These are phyloP conservation scores for Bambusicola thoracicus DNA, from an alignment of 2,113 vertebrate genomes.

Conservation along the genomic window DNA sequence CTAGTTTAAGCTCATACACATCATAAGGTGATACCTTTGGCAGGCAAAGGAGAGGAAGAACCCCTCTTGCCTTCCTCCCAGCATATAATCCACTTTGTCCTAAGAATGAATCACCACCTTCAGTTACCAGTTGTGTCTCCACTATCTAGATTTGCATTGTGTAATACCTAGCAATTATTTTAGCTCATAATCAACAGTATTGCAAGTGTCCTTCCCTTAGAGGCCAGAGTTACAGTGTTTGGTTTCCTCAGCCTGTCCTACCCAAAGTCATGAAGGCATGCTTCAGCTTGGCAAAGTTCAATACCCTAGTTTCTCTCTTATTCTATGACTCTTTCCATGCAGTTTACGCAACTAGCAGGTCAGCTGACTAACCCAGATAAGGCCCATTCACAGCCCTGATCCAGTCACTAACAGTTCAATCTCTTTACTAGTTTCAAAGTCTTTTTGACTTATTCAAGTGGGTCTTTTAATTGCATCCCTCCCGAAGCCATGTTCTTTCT, in stretches of 20 bases:
- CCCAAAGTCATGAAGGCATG: neutral
- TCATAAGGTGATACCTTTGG: neutral
- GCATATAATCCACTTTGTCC: neutral
- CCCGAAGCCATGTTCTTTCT: neutral
- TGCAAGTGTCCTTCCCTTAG: neutral
- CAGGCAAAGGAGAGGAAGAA: neutral
- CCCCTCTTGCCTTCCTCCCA: neutral
- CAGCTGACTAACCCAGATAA: neutral
- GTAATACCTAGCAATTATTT: neutral
- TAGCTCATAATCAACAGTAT: neutral
- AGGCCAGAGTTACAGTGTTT: neutral
- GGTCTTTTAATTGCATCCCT: neutral
- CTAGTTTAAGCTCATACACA: neutral
- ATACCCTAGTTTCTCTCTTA: neutral
- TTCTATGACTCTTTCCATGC: neutral
- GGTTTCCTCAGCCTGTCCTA: neutral
- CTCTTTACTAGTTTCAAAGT: fast-evolving
- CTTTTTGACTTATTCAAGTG: neutral
- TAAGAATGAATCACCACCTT: constrained; percentile 17
- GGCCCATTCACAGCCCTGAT: neutral
- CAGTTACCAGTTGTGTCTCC: neutral
- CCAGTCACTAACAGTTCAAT: neutral
- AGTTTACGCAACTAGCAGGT: neutral
- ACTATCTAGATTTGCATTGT: constrained; percentile 9
- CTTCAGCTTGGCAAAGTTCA: neutral